Conservation (phyloP, 37 sponge, comb jelly and placozoan genomes). For the Halichondria panicea region DNA sequence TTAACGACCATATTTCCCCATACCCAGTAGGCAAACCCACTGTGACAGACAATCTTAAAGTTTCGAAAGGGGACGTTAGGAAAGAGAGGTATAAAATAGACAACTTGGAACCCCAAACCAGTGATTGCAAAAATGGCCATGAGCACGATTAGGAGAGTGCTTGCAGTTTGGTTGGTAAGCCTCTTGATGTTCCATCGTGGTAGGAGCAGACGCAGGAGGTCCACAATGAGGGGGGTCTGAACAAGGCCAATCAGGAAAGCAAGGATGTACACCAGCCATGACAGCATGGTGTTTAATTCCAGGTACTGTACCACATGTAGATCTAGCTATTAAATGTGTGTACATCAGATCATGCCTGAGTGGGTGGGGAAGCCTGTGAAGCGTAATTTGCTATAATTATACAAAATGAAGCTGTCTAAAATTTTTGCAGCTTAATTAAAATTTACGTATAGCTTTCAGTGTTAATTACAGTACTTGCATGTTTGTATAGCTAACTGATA, state of each 20-base stretch:
- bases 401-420: too few relatives aligned
- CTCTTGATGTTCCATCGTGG: constrained; percentile 47
- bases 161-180: constrained; percentile 12
- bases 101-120: constrained; percentile 11
- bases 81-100: constrained; percentile 19
- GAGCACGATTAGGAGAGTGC: constrained; percentile 14
- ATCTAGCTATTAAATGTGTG: too few relatives aligned
- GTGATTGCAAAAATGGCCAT: constrained; percentile 10
- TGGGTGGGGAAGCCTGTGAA: too few relatives aligned
- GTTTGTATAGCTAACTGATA: too few relatives aligned
- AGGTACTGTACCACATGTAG: not conserved
- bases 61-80: constrained; percentile 11
- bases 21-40: constrained; percentile 48
- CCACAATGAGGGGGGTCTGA: constrained; percentile 55
- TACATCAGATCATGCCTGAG: too few relatives aligned
- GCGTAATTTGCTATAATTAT: too few relatives aligned
- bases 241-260: constrained; percentile 14
- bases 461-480: too few relatives aligned
- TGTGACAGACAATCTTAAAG: constrained; percentile 10
- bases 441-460: too few relatives aligned
- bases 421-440: too few relatives aligned
- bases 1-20: constrained; percentile 35
- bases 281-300: not conserved
- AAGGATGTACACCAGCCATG: constrained; percentile 42
- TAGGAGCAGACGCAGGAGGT: constrained; percentile 28